Evolutionary conservation across 2,888 invertebrate species (phyloP), one percentile per base, ranked within the genome.

Genomic region (Watsonalla binaria): DNA sequence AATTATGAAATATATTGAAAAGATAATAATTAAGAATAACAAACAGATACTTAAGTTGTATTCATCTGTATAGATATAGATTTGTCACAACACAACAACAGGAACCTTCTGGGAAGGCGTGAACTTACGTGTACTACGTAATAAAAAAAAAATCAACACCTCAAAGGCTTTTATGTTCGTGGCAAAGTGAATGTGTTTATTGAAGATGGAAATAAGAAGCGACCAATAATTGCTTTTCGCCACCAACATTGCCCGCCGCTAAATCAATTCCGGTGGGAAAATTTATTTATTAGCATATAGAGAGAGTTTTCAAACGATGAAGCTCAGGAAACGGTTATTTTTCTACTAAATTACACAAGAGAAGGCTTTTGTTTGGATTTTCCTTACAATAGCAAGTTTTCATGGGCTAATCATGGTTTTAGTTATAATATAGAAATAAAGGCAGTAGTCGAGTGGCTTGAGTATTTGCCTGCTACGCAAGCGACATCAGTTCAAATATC

Each of bases 241-340:
- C 68, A 70, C 64, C 66, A 74, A 78, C 70, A 74, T 76, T 70
- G 68, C 74, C 76, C 70, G 70, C 71, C 76, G 78, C 78, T 76
- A 77, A 82, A 83, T 81, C 80, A 79, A 81, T 82, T 78, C 73
- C 68, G 68, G 61, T 62, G 70, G 66, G 75, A 74, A 79, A 78
- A 82, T 84, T 78, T 79, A 77, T 78, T 76, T 78, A 86, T 86
- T 86, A 84, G 78, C 86, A 86, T 86, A 85, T 82, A 85, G 78
- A 85, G 80, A 80, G 84, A 74, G 63, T 72, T 76, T 74, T 70
- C 62, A 68, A 68, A 62, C n/a, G 37, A 6, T 15, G 35, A 11
- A n/a, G 14, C 15, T 49, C 49, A 37, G 34, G 37, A 35, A 48
- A 37, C 8, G 15, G 8, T 14, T 35, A 35, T 49, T 49, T 39